Evolutionary conservation across 2,888 invertebrate genomes (phyloP), one percentile per base, ranked within the genome.

Genomic region (Odontocolon sp.): DNA sequence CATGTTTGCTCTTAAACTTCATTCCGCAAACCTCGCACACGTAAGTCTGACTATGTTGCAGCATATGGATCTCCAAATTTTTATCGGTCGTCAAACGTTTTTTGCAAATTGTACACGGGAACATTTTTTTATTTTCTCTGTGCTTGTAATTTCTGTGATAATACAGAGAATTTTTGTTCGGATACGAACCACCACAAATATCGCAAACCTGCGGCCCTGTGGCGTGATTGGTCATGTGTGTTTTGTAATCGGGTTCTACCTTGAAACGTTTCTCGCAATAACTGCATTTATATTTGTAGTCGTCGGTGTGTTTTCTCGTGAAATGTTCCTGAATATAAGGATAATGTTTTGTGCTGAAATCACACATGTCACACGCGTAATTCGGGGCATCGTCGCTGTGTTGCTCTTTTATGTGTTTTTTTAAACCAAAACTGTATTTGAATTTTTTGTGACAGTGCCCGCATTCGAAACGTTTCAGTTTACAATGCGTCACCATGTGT

Each of bases 371-470:
- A 61, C 80, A 80, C 38, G 70, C 72, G 31, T 72, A 80, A 26
- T 63, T 57, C 4, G 76, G 57, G 73, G 83, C 3, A 80, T 80
- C 4, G 80, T 79, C 76, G 50, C 75, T 36, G 64, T 84, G 81
- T 1, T 66, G 63, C 21, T 77, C 68, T 36, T 80, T 69, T 0
- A 74, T 66, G 71, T 81, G 82, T 33, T 74, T 77, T 26, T 77
- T 81, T 0, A 84, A 70, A 2, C 75, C 78, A 1, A 80, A 68
- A 9, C 78, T 61, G 33, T 79, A 79, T 5, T 80, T 80, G 45
- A 83, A 83, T 11, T 77, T 80, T 57, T 78, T 79, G 0, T 78
- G 77, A 47, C 84, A 83, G 18, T 76, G 78, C n/a, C 56, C 50
- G 50, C 84, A 82, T 26, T 77, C 78, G 57, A 77, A 71, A 21